Evolutionary conservation across 1,140 invertebrate genomes (phyloP).

Genomic region (Drosophila jambulina): DNA sequence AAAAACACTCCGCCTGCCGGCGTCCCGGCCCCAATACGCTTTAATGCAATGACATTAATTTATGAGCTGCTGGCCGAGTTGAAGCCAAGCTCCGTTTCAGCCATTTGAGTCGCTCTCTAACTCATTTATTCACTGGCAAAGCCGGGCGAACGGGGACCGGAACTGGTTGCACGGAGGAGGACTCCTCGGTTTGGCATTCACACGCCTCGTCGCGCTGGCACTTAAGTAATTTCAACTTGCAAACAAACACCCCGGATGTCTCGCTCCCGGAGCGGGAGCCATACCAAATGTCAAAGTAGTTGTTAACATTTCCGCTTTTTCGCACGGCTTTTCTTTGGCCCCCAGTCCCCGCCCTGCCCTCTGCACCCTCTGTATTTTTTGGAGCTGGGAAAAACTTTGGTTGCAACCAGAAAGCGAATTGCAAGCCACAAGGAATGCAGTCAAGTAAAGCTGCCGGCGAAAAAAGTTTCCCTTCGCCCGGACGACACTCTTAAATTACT

Average conservation of each 20-base stretch:
- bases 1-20: slow-evolving; percentile 8
- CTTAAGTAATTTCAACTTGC: slow-evolving; percentile 77
- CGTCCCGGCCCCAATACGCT: slow-evolving; percentile 36
- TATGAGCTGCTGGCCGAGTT: slow-evolving; percentile 46
- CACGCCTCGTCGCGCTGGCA: slow-evolving; percentile 67
- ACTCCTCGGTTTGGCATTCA: slow-evolving; percentile 58
- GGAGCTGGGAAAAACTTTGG: slow-evolving; percentile 55
- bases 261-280: slow-evolving; percentile 16
- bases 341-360: neutral
- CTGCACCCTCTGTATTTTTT: slow-evolving; percentile 1
- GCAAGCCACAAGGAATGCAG: slow-evolving; percentile 76
- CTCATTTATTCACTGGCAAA: slow-evolving; percentile 44
- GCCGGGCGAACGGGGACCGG: neutral
- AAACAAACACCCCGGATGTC: slow-evolving; percentile 50
- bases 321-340: slow-evolving; percentile 45
- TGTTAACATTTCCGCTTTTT: slow-evolving; percentile 78
- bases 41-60: slow-evolving; percentile 78
- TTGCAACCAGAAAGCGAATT: slow-evolving; percentile 56
- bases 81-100: slow-evolving; percentile 30
- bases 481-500: slow-evolving; percentile 79
- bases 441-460: slow-evolving; percentile 60
- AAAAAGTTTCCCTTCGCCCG: slow-evolving; percentile 61
- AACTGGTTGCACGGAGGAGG: slow-evolving; percentile 11
- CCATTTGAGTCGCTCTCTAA: slow-evolving; percentile 29
- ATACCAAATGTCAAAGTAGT: slow-evolving; percentile 78